These are phyloP conservation scores for Oncorhynchus tshawytscha DNA, from an alignment of 2,113 vertebrate genomes.

Conservation along the genomic window DNA sequence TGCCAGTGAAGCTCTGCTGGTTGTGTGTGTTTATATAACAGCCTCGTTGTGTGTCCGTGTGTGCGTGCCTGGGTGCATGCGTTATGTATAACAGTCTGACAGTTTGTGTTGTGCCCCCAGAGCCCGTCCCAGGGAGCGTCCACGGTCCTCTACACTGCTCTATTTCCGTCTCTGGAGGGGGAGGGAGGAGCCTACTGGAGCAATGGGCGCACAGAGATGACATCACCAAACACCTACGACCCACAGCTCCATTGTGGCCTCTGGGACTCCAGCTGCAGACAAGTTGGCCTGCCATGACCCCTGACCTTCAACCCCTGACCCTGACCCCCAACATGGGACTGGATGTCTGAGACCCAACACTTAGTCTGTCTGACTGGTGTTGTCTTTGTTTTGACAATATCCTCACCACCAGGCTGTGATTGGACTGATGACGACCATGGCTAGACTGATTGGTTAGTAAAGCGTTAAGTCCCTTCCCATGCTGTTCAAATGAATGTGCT, in stretches of 20 bases:
- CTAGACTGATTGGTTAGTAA: neutral
- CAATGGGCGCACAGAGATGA: constrained; percentile 51
- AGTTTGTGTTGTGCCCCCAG: constrained; percentile 51
- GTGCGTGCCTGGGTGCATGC: no score
- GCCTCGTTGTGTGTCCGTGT: no score
- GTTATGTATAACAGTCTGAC: constrained; percentile 24
- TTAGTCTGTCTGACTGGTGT: constrained; percentile 26
- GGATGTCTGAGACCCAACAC: constrained; percentile 9
- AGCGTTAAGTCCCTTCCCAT: no score
- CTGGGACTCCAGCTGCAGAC: constrained; percentile 60
- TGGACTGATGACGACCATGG: constrained; percentile 3
- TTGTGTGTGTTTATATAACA: no score
- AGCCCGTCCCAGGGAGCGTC: constrained; percentile 62
- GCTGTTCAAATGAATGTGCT: constrained; percentile 49
- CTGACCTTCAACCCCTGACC: no score
- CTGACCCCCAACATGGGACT: neutral
- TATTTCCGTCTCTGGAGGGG: constrained; percentile 60
- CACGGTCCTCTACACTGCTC: constrained; percentile 50
- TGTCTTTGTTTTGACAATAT: constrained; percentile 32
- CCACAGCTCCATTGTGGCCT: constrained; percentile 55
- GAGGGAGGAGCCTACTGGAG: constrained; percentile 60
- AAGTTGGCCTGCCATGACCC: constrained; percentile 38
- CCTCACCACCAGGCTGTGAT: constrained; percentile 40
- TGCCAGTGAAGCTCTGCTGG: no score
- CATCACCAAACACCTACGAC: constrained; percentile 49